Base-by-base conservation (phyloP, 2,113 vertebrate species). In the Pardalotus punctatus region DNA sequence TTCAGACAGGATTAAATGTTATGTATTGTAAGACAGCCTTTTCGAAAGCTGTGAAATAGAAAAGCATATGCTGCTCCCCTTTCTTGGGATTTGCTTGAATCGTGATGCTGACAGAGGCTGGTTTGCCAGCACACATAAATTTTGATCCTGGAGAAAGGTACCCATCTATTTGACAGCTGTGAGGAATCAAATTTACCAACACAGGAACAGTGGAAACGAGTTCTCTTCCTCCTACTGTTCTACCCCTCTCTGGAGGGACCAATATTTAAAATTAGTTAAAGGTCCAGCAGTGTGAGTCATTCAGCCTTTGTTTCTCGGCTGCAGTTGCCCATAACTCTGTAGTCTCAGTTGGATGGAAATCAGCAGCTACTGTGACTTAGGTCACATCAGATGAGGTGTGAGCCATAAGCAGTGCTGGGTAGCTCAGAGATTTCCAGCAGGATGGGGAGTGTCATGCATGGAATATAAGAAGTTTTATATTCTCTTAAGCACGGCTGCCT, bases 1-100 rank as follows among this genome's bases (percentile, higher is more conserved):
- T 88, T 88, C 86, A 96, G 81, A 40, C 79, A 85, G 51, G 33
- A 80, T 73, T 81, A 82, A 91, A 82, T 62, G 81, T 85, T 95
- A 80, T 53, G 29, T 91, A 66, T 93, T 61, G 66, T 51, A 83
- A n/a, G 24, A 47, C 64, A 86, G n/a, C 43, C n/a, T 61, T 84
- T 94, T 88, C 58, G 91, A 91, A 94, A 96, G 80, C 84, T 71
- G 81, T 61, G 89, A 96, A 93, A 77, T 7, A 53, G 24, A 67
- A 72, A 78, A 88, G 73, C 80, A 90, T 58, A 35, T 76, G 71
- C 72, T 71, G 18, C 28, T 79, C 57, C 33, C 29, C 31, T 64
- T 74, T 66, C 86, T 65, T 82, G 57, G 88, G 50, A 57, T 61
- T 79, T 88, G 28, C 45, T 65, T 79, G 53, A 73, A 48, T 79